Evolutionary conservation across 2,888 invertebrate species (phyloP).

Genomic region (Drosophila buzzatii): DNA sequence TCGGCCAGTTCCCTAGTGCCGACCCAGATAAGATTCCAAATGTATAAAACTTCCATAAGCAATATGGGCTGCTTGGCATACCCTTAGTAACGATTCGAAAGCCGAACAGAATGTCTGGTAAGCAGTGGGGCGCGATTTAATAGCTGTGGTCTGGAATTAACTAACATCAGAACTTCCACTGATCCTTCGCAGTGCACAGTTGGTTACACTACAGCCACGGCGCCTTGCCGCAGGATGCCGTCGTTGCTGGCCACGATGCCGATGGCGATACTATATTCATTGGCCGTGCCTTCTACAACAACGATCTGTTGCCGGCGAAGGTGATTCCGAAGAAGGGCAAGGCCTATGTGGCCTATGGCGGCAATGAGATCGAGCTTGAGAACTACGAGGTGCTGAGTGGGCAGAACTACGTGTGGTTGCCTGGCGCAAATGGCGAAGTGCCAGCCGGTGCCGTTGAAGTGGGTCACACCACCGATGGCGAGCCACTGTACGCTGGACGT

Average conservation of each 20-base stretch:
- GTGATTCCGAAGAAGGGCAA: conserved; percentile 87
- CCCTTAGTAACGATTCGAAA: conserved; percentile 36
- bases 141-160: neutral
- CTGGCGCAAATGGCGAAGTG: conserved; percentile 87
- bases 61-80: neutral
- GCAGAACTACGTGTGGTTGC: conserved; percentile 89
- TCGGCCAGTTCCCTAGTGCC: neutral
- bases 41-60: conserved; percentile 8
- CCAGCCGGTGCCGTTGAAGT: conserved; percentile 89
- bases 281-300: conserved; percentile 89
- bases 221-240: conserved; percentile 83
- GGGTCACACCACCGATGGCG: conserved; percentile 88
- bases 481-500: conserved; percentile 89
- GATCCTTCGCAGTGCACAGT: conserved; percentile 80
- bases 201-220: conserved; percentile 85
- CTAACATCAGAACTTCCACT: conserved; percentile 7
- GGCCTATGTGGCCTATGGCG: conserved; percentile 88
- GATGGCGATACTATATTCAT: conserved; percentile 91
- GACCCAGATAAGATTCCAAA: conserved; percentile 20
- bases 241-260: conserved; percentile 88
- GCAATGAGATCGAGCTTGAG: conserved; percentile 88
- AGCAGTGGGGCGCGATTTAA: conserved; percentile 24
- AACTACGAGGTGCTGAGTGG: conserved; percentile 89
- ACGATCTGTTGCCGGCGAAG: conserved; percentile 88
- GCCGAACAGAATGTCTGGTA: conserved; percentile 61